Base-by-base conservation (phyloP, 1,140 invertebrate genomes). In the Pseudomyrmex concolor region DNA sequence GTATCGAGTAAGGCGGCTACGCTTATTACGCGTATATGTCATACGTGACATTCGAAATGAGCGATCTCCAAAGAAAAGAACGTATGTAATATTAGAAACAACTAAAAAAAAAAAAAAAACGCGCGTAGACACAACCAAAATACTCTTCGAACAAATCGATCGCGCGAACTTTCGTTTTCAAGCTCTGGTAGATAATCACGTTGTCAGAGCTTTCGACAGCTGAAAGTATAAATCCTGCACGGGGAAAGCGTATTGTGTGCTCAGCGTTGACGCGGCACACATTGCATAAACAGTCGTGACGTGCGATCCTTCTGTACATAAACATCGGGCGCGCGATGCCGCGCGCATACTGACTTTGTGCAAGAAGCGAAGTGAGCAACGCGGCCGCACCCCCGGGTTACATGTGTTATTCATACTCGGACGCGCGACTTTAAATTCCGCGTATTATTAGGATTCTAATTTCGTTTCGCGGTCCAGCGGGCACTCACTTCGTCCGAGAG, bases 391-490 rank as follows among this genome's bases (percentile, higher is more conserved):
- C 64, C 50, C 34, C 34, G 5, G 34, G 60, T 13, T 60, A 25
- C 54, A 66, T 55, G 15, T 54, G 86, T 89, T 88, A 84, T 88
- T 85, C 86, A 73, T 85, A 59, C 86, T 70, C 57, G 51, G 17
- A 9, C 83, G 83, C 63, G 74, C 64, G 77, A 89, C 86, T 91
- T 89, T 89, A 88, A 90, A 89, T 89, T 89, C 85, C 70, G 70
- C 83, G 72, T 89, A 89, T 91, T 89, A 89, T 90, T 89, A 84
- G 84, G 86, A 89, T 84, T 90, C 87, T 91, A 92, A 92, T 91
- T 90, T 88, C 83, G 89, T 91, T 92, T 91, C 87, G 89, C 86
- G 89, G 90, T 90, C 84, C 89, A 86, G 78, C 86, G 86, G 86
- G 59, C 86, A 70, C 83, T 87, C 83, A 73, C 63, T 86, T 70